These are phyloP conservation scores for Crossaster papposus DNA, from an alignment of 53 echinoderm and acorn worm species.

Conservation along the genomic window DNA sequence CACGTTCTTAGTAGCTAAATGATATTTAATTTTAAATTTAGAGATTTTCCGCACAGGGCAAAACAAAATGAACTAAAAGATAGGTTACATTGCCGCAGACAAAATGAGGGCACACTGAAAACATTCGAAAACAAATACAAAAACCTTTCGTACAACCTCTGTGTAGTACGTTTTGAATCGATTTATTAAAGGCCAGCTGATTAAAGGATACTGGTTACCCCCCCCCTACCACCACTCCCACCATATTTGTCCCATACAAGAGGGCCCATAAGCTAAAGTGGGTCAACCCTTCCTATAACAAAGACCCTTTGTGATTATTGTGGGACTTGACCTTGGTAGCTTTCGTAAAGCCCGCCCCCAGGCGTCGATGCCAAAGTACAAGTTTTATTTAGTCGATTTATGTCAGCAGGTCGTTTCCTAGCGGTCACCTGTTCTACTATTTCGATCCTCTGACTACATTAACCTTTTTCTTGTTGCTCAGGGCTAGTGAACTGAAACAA, in stretches of 20 bases:
- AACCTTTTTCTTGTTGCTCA: neutral
- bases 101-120: no score
- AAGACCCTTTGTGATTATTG: no score
- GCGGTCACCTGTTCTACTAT: conserved; percentile 20
- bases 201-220: no score
- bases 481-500: neutral
- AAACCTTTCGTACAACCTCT: neutral
- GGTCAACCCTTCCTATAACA: neutral
- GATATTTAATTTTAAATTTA: no score
- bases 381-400: neutral
- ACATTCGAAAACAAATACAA: neutral
- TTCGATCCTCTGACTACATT: neutral
- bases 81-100: no score
- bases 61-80: no score
- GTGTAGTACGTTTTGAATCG: no score
- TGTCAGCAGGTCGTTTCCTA: conserved; percentile 14
- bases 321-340: conserved; percentile 18
- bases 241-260: no score
- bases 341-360: neutral
- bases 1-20: neutral
- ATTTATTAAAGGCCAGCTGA: no score
- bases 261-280: neutral
- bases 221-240: no score
- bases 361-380: neutral
- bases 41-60: no score